Base-by-base conservation (phyloP, 1,140 invertebrate genomes). In the Hermetia illucens region DNA sequence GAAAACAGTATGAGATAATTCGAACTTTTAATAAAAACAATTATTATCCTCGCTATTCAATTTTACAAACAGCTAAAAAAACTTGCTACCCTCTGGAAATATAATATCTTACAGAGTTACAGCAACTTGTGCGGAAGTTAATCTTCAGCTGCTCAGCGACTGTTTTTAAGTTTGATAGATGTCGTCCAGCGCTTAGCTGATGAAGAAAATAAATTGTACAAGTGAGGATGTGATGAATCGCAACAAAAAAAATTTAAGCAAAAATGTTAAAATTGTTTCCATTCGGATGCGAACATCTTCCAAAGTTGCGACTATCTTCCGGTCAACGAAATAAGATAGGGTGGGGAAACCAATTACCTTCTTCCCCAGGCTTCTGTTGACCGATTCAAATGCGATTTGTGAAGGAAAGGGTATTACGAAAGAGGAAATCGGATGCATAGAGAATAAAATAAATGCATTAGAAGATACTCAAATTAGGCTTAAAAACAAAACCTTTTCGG, bases 211-310 rank as follows among this genome's bases (percentile, higher is more conserved):
- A 32, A 9, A 13, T 16, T 32, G 6, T 32, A 32, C 6, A 32
- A 16, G 10, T 32, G 31, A 32, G 10, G 10, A n/a, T 36, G 39
- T 32, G 10, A n/a, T 36, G 39, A 36, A 21, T 43, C 36, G 21
- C 44, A 46, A 20, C 45, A 44, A 29, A 30, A 19, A 8, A 36
- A 47, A 41, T 49, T 27, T 30, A 51, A 50, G 43, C 48, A 55
- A 43, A 50, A 44, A 36, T 49, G 54, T 41, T 17, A 36, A 27
- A 41, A 42, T 39, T 39, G 45, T 27, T 12, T 34, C 12, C 43
- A 43, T 31, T 42, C 36, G 33, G 50, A n/a, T n/a, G n/a, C n/a
- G n/a, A n/a, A n/a, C n/a, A n/a, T n/a, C n/a, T n/a, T n/a, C n/a
- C n/a, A n/a, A n/a, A n/a, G n/a, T n/a, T n/a, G n/a, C n/a, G n/a